Evolutionary conservation across 2,797 vertebrate genomes (phyloP).

Genomic region (Fundulus diaphanus): DNA sequence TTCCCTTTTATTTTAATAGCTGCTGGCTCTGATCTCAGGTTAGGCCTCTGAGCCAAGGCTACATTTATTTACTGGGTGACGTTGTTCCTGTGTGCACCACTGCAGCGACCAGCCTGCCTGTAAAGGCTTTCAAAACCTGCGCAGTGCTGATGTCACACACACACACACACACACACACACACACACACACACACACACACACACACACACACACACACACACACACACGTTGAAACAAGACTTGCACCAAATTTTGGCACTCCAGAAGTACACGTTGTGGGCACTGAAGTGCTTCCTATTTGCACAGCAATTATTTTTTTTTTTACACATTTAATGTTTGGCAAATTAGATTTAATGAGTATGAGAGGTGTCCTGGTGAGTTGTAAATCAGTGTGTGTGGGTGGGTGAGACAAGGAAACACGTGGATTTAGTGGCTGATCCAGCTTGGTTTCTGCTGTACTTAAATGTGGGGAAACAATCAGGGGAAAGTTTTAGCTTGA

Average conservation of each 20-base stretch:
- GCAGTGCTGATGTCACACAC: constrained; percentile 35
- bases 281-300: constrained; percentile 47
- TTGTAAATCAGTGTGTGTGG: constrained; percentile 39
- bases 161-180: background rate
- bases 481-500: constrained; percentile 7
- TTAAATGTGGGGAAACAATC: constrained; percentile 25
- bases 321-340: constrained; percentile 38
- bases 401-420: constrained; percentile 25
- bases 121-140: constrained; percentile 24
- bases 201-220: background rate
- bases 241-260: constrained; percentile 23
- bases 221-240: constrained; percentile 22
- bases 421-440: constrained; percentile 28
- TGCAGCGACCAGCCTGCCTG: constrained; percentile 47
- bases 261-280: constrained; percentile 38
- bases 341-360: constrained; percentile 51
- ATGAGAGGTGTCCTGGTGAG: constrained; percentile 38
- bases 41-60: constrained; percentile 42
- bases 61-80: constrained; percentile 65
- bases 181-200: background rate
- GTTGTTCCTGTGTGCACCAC: constrained; percentile 57
- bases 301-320: constrained; percentile 45
- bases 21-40: constrained; percentile 56
- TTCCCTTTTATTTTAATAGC: constrained; percentile 59
- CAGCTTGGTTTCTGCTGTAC: constrained; percentile 40